Percentiles rank a stretch among this genome's conserved stretches.
These are phyloP conservation scores for Drosophila lini DNA, from an alignment of 1,140 invertebrate species.

Conservation along the genomic window DNA sequence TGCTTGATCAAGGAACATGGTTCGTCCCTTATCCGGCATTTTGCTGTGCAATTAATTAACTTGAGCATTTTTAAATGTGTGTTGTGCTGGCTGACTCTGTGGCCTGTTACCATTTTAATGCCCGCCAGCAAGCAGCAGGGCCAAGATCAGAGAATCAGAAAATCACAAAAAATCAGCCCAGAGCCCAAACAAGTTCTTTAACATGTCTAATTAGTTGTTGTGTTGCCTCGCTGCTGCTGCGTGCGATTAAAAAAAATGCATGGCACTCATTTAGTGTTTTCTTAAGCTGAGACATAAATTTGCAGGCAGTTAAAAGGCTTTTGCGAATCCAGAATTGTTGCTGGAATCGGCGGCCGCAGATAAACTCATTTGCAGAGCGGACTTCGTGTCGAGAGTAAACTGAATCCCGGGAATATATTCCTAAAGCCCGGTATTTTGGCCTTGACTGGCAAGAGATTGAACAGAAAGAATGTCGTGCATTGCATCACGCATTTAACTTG, in stretches of 20 bases:
- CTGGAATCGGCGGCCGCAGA: slow-evolving; percentile 29
- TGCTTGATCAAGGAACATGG: slow-evolving; percentile 22
- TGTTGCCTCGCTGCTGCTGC: slow-evolving; percentile 58
- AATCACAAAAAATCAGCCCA: slow-evolving; percentile 44
- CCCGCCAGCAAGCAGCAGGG: slow-evolving; percentile 32
- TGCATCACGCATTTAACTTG: not conserved
- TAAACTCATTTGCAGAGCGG: slow-evolving; percentile 40
- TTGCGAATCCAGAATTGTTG: slow-evolving; percentile 30
- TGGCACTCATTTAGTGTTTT: slow-evolving; percentile 83
- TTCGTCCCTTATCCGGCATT: slow-evolving; percentile 52
- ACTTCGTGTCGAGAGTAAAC: slow-evolving; percentile 6
- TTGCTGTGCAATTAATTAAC: slow-evolving; percentile 78
- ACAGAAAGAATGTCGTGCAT: not conserved
- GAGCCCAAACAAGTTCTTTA: slow-evolving; percentile 75
- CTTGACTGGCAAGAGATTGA: not conserved
- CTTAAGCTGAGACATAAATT: slow-evolving; percentile 81
- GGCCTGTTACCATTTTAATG: slow-evolving; percentile 79
- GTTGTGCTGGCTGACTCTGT: slow-evolving; percentile 66
- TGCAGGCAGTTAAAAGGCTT: slow-evolving; percentile 72
- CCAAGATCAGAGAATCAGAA: slow-evolving; percentile 27
- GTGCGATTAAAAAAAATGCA: slow-evolving; percentile 78
- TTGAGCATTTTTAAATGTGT: slow-evolving; percentile 82
- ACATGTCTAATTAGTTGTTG: slow-evolving; percentile 83
- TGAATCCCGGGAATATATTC: slow-evolving; percentile 3
- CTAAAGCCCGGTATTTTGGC: slow-evolving; percentile 4